A percentile compares a stretch with the other conserved stretches of the same genome.
Evolutionary conservation across 2,888 invertebrate genomes (phyloP).

Genomic region (Stomorhina lunata): DNA sequence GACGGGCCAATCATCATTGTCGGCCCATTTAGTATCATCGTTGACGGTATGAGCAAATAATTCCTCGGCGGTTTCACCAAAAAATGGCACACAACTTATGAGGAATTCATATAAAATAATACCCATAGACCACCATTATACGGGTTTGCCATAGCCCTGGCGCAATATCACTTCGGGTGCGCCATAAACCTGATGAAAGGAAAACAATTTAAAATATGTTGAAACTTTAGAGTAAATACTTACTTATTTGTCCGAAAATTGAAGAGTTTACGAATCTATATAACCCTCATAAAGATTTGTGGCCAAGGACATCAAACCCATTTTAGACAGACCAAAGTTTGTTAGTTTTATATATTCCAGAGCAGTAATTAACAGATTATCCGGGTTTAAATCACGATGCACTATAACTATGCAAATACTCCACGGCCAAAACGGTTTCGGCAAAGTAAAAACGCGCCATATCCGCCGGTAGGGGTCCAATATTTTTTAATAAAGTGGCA

Average conservation of each 20-base stretch:
- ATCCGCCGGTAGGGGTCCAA: constrained; percentile 96
- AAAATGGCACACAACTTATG: constrained; percentile 98
- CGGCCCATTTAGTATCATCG: constrained; percentile 99
- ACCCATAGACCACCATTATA: constrained; percentile 99
- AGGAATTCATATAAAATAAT: constrained; percentile 97
- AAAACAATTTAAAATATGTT: no score
- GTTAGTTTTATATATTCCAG: constrained; percentile 99
- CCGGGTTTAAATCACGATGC: constrained; percentile 98
- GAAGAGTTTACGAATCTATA: constrained; percentile 95
- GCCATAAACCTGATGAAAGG: constrained; percentile 88
- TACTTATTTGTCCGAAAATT: constrained; percentile 98
- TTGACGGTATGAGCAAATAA: constrained; percentile 99
- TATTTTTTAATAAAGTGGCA: constrained; percentile 95
- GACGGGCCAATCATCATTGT: constrained; percentile 95
- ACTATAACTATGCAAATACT: constrained; percentile 99
- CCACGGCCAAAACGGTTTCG: constrained; percentile 98
- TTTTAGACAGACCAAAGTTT: constrained; percentile 83
- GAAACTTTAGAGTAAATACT: no score
- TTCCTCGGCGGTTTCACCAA: constrained; percentile 99
- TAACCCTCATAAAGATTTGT: constrained; percentile 98
- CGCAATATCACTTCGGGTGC: constrained; percentile 98
- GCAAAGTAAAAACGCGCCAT: constrained; percentile 99
- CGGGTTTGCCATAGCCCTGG: constrained; percentile 98
- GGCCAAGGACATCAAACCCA: constrained; percentile 87
- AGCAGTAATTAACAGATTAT: constrained; percentile 98